Evolutionary conservation across 2,888 invertebrate genomes (phyloP).

Genomic region (Drosophila austrosaltans): DNA sequence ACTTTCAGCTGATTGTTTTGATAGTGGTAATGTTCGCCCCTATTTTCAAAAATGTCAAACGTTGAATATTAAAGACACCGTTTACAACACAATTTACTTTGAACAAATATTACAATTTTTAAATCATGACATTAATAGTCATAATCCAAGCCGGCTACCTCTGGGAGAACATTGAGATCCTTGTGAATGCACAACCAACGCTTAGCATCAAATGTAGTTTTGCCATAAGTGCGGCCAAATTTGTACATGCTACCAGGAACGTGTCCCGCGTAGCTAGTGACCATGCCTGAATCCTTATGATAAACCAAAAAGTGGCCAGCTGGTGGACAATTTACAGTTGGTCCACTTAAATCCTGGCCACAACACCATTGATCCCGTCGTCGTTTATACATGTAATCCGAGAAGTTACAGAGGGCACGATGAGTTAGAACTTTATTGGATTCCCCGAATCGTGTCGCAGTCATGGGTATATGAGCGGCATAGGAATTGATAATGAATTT

Average conservation of each 20-base stretch:
- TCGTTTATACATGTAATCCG: slow-evolving; percentile 89
- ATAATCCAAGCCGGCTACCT: slow-evolving; percentile 60
- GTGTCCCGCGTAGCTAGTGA: slow-evolving; percentile 91
- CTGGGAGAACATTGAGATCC: slow-evolving; percentile 65
- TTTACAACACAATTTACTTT: neutral
- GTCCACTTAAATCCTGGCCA: slow-evolving; percentile 68
- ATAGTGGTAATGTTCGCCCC: no score
- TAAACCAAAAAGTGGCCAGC: slow-evolving; percentile 86
- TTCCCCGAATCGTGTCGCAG: slow-evolving; percentile 80
- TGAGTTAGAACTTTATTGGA: slow-evolving; percentile 86
- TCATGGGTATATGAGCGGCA: slow-evolving; percentile 81
- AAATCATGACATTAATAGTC: slow-evolving; percentile 44
- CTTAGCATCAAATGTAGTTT: slow-evolving; percentile 89
- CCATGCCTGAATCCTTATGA: slow-evolving; percentile 89
- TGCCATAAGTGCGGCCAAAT: slow-evolving; percentile 90
- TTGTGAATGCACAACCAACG: slow-evolving; percentile 86
- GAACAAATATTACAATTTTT: neutral
- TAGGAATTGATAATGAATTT: slow-evolving; percentile 82
- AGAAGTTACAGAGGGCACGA: slow-evolving; percentile 89
- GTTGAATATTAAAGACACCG: neutral
- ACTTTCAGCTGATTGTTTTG: no score
- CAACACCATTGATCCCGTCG: slow-evolving; percentile 89
- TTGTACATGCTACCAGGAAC: slow-evolving; percentile 90
- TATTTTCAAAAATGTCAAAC: no score
- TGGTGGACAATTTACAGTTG: slow-evolving; percentile 72